phyloP scores from a whole-genome alignment of 2,888 invertebrate genomes.

The Ceraclea dissimilis region DNA sequence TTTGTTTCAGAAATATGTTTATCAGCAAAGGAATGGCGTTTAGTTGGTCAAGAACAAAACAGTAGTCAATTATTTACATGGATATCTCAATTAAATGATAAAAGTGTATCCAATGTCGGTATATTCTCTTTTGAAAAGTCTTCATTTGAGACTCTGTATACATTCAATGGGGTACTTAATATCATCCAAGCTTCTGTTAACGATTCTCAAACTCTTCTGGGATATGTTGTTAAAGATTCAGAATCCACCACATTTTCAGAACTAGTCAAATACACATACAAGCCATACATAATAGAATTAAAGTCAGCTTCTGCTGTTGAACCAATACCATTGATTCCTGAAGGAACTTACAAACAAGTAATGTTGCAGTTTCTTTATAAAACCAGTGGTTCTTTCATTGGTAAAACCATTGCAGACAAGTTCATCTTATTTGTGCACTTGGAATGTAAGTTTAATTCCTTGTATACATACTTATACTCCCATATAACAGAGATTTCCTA shows the following conservation, averaged over 20 bases:
- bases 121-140: slow-evolving; percentile 50
- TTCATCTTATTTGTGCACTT: slow-evolving; percentile 69
- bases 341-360: slow-evolving; percentile 60
- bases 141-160: slow-evolving; percentile 50
- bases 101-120: slow-evolving; percentile 47
- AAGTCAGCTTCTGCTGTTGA: slow-evolving; percentile 37
- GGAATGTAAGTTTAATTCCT: slow-evolving; percentile 66
- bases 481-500: no score
- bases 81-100: slow-evolving; percentile 40
- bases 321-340: slow-evolving; percentile 38
- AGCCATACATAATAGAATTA: slow-evolving; percentile 56
- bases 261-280: slow-evolving; percentile 47
- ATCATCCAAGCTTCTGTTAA: slow-evolving; percentile 77
- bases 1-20: slow-evolving; percentile 30
- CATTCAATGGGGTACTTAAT: slow-evolving; percentile 55
- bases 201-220: slow-evolving; percentile 55
- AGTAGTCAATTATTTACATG: slow-evolving; percentile 66
- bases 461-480: no score
- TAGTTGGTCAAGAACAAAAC: slow-evolving; percentile 75
- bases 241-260: slow-evolving; percentile 32
- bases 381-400: slow-evolving; percentile 46
- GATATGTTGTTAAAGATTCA: slow-evolving; percentile 58
- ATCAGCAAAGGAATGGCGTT: slow-evolving; percentile 70
- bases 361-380: slow-evolving; percentile 74
- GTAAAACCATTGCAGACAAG: slow-evolving; percentile 52